Percentiles rank a stretch among this genome's conserved stretches.
phyloP scores from a whole-genome alignment of 2,888 invertebrate species.

The Tetanocera ferruginea region DNA sequence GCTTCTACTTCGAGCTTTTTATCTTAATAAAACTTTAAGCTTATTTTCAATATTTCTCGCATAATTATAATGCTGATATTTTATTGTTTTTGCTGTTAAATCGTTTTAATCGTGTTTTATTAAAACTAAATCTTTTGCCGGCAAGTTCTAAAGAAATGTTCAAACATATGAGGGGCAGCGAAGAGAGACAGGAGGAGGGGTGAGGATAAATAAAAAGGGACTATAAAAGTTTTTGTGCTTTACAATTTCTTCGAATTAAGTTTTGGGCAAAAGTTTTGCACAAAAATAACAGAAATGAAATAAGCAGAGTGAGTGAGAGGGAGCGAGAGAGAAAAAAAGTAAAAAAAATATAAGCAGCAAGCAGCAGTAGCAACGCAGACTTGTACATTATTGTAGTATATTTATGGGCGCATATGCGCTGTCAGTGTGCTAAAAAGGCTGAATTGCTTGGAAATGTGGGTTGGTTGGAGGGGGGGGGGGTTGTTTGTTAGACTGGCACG shows the following conservation, averaged over 20 bases:
- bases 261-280: slow-evolving; percentile 7
- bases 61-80: too few relatives aligned
- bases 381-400: slow-evolving; percentile 10
- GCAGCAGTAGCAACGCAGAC: background rate
- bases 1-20: too few relatives aligned
- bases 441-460: background rate
- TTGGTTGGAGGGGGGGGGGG: background rate
- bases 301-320: background rate
- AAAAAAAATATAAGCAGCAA: background rate
- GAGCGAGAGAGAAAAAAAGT: too few relatives aligned
- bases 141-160: background rate
- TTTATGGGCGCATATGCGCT: slow-evolving; percentile 7
- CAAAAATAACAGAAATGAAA: background rate
- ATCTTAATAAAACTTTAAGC: too few relatives aligned
- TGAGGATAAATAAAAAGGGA: background rate
- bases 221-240: background rate
- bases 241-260: background rate
- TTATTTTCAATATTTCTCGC: too few relatives aligned
- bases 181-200: background rate
- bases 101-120: too few relatives aligned
- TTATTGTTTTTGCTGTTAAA: too few relatives aligned
- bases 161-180: background rate
- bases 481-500: background rate
- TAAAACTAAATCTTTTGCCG: too few relatives aligned
- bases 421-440: background rate